A percentile compares a stretch with the other conserved stretches of the same genome.
These are phyloP conservation scores for Hemicrepidius hirtus DNA, from an alignment of 2,888 invertebrate genomes.

Conservation along the genomic window DNA sequence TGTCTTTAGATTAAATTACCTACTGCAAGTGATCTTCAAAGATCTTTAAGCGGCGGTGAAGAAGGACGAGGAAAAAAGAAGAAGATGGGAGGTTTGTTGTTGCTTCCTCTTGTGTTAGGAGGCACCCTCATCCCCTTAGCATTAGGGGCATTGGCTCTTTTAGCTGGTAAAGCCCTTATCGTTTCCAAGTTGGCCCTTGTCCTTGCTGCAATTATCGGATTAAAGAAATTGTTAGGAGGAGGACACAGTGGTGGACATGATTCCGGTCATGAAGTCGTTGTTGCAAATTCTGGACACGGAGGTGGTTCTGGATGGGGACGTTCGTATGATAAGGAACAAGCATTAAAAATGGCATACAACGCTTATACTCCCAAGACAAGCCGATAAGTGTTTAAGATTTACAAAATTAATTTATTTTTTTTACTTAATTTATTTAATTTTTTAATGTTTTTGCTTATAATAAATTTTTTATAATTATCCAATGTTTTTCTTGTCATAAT, in stretches of 20 bases:
- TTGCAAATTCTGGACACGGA: conserved; percentile 73
- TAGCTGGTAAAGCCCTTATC: conserved; percentile 90
- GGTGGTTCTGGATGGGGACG: conserved; percentile 85
- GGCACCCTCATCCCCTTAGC: conserved; percentile 89
- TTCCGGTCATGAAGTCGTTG: conserved; percentile 81
- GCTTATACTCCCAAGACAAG: conserved; percentile 68
- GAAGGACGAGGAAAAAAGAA: conserved; percentile 80
- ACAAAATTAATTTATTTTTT: conserved; percentile 54
- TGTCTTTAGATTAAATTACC: conserved; percentile 82
- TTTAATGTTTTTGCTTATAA: conserved; percentile 43
- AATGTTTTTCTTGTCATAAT: background rate
- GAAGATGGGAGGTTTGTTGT: conserved; percentile 82
- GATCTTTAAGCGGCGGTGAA: conserved; percentile 78
- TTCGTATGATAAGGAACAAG: conserved; percentile 72
- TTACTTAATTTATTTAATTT: conserved; percentile 66
- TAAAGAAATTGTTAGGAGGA: conserved; percentile 86
- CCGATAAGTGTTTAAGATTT: conserved; percentile 45
- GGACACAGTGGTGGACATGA: conserved; percentile 76
- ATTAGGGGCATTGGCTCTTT: conserved; percentile 85
- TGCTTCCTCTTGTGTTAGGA: conserved; percentile 86
- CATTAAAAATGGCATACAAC: conserved; percentile 78
- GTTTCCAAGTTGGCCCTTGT: conserved; percentile 89
- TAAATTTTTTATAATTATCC: conserved; percentile 36
- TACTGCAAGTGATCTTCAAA: conserved; percentile 78
- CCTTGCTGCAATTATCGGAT: conserved; percentile 87